Percentiles rank a stretch among this genome's conserved stretches.
Conservation (phyloP, 2,888 invertebrate species). For the Limnephilus auricula region DNA sequence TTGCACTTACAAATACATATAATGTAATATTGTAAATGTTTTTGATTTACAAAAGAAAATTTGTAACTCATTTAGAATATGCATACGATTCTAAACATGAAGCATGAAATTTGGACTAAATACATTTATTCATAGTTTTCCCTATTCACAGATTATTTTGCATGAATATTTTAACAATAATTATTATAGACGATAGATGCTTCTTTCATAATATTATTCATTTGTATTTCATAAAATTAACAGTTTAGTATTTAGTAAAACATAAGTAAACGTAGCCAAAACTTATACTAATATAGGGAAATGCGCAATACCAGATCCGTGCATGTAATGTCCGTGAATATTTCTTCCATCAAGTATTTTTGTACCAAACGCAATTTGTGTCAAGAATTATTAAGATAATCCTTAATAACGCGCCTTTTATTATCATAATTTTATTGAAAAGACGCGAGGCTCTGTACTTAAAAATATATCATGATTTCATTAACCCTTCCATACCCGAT, state of each 20-base stretch:
- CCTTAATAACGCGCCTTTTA: background rate
- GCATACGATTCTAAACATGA: background rate
- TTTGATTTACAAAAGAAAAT: background rate
- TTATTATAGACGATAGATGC: conserved; percentile 15
- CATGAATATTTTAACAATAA: conserved; percentile 16
- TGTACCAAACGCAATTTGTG: background rate
- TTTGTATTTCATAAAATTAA: conserved; percentile 42
- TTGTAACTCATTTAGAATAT: background rate
- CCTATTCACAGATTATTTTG: background rate
- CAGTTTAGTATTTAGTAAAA: conserved; percentile 29
- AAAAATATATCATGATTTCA: conserved; percentile 17
- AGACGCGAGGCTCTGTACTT: conserved; percentile 40
- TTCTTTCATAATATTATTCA: conserved; percentile 22
- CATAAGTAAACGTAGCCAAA: conserved; percentile 54
- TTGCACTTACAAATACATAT: background rate
- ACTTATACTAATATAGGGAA: conserved; percentile 58
- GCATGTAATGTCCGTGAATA: conserved; percentile 52
- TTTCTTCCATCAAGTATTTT: conserved; percentile 7
- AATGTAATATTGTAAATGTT: background rate
- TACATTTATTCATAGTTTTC: conserved; percentile 4
- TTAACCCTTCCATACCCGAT: background rate
- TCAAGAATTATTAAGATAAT: background rate
- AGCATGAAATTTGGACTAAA: background rate
- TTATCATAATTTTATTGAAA: background rate
- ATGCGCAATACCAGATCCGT: conserved; percentile 62